Evolutionary conservation across 64 coral and sea anemone genomes (phyloP).

Genomic region (Platygyra sinensis): DNA sequence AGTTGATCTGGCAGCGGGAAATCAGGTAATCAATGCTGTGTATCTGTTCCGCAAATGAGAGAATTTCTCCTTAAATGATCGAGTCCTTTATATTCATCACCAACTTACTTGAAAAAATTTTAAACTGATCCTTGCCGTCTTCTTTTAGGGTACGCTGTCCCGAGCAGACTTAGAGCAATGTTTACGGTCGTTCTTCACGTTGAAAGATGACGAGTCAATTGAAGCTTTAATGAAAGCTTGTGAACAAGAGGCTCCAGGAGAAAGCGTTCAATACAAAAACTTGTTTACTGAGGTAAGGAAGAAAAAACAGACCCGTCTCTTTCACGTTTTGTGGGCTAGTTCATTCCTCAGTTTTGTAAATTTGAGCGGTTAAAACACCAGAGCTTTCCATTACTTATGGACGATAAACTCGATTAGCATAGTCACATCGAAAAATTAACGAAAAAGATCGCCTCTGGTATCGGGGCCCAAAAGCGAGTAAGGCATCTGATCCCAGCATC

Average conservation of each 20-base stretch:
- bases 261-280: conserved; percentile 86
- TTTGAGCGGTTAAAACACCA: too few relatives aligned
- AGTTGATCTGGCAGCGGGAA: conserved; percentile 75
- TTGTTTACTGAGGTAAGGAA: conserved; percentile 87
- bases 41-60: not conserved
- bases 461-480: too few relatives aligned
- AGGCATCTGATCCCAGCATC: too few relatives aligned
- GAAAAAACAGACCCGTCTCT: not conserved
- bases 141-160: conserved; percentile 64
- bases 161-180: conserved; percentile 76
- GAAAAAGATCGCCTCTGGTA: too few relatives aligned
- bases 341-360: not conserved
- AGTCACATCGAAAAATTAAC: too few relatives aligned
- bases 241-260: conserved; percentile 84
- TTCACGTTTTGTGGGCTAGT: not conserved
- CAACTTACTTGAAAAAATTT: too few relatives aligned
- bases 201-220: conserved; percentile 87
- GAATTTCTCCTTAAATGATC: too few relatives aligned
- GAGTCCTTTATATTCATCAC: too few relatives aligned
- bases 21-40: conserved; percentile 57
- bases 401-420: too few relatives aligned
- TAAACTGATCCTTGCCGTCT: not conserved
- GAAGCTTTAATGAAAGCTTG: conserved; percentile 70
- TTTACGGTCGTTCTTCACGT: conserved; percentile 72
- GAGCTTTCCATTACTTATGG: too few relatives aligned